These are phyloP conservation scores for Brachionus rotundiformis DNA, from an alignment of 1,140 invertebrate genomes.

Conservation along the genomic window DNA sequence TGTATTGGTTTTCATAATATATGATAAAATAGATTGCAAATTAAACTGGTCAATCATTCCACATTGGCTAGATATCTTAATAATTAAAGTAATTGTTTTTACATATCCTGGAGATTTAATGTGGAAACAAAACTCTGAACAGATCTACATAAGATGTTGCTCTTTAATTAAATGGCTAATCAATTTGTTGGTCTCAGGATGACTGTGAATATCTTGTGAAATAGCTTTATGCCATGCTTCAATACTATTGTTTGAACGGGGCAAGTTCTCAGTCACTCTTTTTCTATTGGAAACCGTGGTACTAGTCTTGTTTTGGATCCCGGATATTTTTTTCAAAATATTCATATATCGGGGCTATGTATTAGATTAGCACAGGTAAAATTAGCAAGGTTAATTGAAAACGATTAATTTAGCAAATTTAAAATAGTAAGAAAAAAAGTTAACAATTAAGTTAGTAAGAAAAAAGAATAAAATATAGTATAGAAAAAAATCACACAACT, in stretches of 20 bases:
- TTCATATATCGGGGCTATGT: too few species aligned
- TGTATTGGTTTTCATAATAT: background rate
- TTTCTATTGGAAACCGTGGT: background rate
- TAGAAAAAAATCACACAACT: background rate
- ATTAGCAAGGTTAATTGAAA: background rate
- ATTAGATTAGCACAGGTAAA: background rate
- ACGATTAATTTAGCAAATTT: background rate
- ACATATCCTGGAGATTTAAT: too few species aligned
- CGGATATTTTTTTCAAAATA: too few species aligned
- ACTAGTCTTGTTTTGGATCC: too few species aligned
- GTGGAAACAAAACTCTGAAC: too few species aligned
- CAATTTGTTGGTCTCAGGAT: background rate
- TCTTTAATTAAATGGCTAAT: background rate
- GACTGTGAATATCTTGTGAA: background rate
- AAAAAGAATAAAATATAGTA: background rate
- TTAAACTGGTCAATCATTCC: constrained; percentile 11
- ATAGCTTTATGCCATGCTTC: background rate
- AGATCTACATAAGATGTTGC: too few species aligned
- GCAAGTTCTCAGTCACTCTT: background rate
- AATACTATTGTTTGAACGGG: background rate
- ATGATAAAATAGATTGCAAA: background rate
- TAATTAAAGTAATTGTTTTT: too few species aligned
- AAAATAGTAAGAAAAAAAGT: background rate
- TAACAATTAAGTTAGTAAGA: background rate
- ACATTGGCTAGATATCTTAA: background rate